Evolutionary conservation across 2,888 invertebrate species (phyloP).

Genomic region (Drosophila putrida): DNA sequence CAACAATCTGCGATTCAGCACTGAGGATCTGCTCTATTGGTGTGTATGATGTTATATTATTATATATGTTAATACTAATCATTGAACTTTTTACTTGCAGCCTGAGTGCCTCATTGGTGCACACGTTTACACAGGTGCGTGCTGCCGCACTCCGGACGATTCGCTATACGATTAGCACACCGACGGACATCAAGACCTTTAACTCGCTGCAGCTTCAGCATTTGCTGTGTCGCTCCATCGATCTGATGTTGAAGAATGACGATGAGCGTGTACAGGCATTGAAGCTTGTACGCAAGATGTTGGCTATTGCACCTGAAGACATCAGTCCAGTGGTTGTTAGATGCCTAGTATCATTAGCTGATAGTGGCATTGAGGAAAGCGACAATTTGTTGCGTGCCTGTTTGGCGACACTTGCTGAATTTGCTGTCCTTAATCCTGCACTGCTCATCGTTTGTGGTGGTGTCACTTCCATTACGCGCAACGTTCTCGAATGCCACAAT

Average conservation of each 20-base stretch:
- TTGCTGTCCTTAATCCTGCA: slow-evolving; percentile 93
- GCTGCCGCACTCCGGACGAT: slow-evolving; percentile 95
- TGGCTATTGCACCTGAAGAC: slow-evolving; percentile 88
- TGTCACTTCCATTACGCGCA: slow-evolving; percentile 92
- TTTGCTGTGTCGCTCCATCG: slow-evolving; percentile 93
- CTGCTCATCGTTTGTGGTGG: slow-evolving; percentile 93
- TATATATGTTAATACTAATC: neutral
- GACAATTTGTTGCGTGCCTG: slow-evolving; percentile 94
- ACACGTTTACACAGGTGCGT: slow-evolving; percentile 95
- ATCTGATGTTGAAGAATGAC: slow-evolving; percentile 95
- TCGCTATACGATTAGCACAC: slow-evolving; percentile 92
- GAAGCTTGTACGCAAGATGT: slow-evolving; percentile 90
- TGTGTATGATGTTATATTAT: slow-evolving; percentile 86
- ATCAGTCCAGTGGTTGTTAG: slow-evolving; percentile 92
- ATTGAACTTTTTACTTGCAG: slow-evolving; percentile 86
- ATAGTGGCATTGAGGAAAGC: slow-evolving; percentile 90
- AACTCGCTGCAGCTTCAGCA: slow-evolving; percentile 93
- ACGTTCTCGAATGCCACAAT: slow-evolving; percentile 93
- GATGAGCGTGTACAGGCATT: slow-evolving; percentile 96
- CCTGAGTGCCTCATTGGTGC: slow-evolving; percentile 93
- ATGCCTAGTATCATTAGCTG: slow-evolving; percentile 93
- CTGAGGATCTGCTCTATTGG: slow-evolving; percentile 94
- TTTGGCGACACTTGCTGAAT: slow-evolving; percentile 94
- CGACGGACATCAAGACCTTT: slow-evolving; percentile 92
- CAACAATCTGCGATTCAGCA: slow-evolving; percentile 88